Conservation (phyloP, 2,888 invertebrate genomes). For the Drepanosiphum platanoidis region DNA sequence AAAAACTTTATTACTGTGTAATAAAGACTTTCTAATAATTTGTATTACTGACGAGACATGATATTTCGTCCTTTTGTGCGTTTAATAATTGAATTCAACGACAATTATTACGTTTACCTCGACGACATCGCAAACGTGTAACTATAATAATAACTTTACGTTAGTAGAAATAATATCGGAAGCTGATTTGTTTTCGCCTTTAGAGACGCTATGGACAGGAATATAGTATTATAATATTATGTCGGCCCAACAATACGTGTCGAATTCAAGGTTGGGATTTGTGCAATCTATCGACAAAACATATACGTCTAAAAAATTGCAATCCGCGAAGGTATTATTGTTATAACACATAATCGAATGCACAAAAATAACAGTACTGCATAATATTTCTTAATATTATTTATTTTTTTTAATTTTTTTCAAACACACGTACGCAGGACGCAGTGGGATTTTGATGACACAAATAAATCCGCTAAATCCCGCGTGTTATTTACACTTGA, state of each 20-base stretch:
- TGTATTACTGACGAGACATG: no score
- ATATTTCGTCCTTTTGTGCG: no score
- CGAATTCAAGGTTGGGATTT: slow-evolving; percentile 28
- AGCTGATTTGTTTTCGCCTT: background rate
- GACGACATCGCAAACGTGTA: no score
- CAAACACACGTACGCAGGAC: background rate
- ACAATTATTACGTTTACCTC: no score
- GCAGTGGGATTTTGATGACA: background rate
- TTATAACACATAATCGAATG: background rate
- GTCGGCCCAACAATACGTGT: slow-evolving; percentile 10
- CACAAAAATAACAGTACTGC: background rate
- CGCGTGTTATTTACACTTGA: background rate
- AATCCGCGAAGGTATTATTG: background rate
- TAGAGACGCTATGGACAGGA: slow-evolving; percentile 8
- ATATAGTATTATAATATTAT: no score
- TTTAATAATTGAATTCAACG: no score
- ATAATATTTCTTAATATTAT: background rate
- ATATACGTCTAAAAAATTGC: background rate
- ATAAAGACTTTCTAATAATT: no score
- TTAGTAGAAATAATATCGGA: background rate
- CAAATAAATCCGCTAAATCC: background rate
- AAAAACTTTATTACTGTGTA: no score
- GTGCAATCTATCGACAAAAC: slow-evolving; percentile 23
- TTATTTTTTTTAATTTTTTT: no score
- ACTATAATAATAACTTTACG: no score